Base-by-base conservation (phyloP, 2,888 invertebrate species). In the Neoaliturus tenellus region DNA sequence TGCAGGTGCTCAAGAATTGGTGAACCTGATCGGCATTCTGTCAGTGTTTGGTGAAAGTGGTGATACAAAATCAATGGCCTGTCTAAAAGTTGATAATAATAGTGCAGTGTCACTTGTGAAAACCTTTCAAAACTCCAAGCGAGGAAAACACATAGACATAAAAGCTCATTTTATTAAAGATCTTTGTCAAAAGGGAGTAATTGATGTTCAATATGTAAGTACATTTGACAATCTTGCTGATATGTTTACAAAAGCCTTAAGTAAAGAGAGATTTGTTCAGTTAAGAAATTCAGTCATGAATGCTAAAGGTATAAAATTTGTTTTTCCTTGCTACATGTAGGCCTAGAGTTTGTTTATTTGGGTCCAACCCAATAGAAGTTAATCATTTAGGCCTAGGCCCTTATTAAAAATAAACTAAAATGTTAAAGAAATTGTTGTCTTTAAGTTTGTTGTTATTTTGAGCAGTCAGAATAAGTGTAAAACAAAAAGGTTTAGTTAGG, bases 221-320 rank as follows among this genome's bases (percentile, higher is more conserved):
- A 23, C 35, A 35, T 0, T 35, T 41, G 12, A 67, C 5, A 67
- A 81, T 69, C 23, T 67, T 8, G 81, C 67, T 4, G 62, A 81
- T 41, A n/a, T 81, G n/a, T 33, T 69, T 35, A 81, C 81, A n/a
- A 81, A 81, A 67, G 39, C 81, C 8, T 25, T 81, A 14, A 31
- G 39, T 23, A 69, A 67, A 62, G 81, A 23, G 0, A 81, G 23
- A 67, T 67, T 81, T 81, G 28, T 51, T 51, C 20, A 51, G 10
- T 51, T 51, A 14, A 10, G 51, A 51, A 51, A 51, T 23, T 3
- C 2, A 20, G 51, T 51, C 14, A 51, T 51, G 51, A 51, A 51
- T 35, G 4, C 6, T 35, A 6, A 6, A 35, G 4, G 6, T 4
- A 35, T 35, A 35, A 35, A 35, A 6, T 6, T 35, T 35, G 4